Percentiles rank a stretch among this genome's conserved stretches.
These are phyloP conservation scores for Brachynemurus nebulosus DNA, from an alignment of 2,888 invertebrate species.

Conservation along the genomic window DNA sequence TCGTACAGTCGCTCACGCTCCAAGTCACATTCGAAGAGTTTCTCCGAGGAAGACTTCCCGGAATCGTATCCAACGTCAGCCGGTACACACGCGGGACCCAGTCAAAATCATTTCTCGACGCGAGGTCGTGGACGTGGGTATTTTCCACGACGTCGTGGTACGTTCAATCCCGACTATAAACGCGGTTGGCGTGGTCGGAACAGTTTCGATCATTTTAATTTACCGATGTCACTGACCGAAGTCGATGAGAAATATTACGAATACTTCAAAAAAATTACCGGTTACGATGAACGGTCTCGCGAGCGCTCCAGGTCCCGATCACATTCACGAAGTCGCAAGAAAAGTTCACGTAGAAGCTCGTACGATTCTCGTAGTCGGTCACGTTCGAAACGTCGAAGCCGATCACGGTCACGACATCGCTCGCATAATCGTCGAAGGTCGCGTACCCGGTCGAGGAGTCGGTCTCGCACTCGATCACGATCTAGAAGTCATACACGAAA, in stretches of 20 bases:
- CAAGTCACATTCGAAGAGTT: background rate
- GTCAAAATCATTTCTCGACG: constrained; percentile 15
- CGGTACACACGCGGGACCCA: constrained; percentile 7
- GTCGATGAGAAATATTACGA: constrained; percentile 36
- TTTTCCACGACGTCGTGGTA: constrained; percentile 22
- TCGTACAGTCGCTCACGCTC: constrained; percentile 20
- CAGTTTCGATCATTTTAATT: constrained; percentile 9
- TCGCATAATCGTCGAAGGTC: constrained; percentile 24
- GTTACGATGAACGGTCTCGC: constrained; percentile 36
- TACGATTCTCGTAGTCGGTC: constrained; percentile 22
- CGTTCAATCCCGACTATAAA: constrained; percentile 29
- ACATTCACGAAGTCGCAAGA: constrained; percentile 26
- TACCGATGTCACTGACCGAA: constrained; percentile 18
- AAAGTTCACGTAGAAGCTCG: constrained; percentile 14
- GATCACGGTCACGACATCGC: constrained; percentile 24
- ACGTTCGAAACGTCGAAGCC: constrained; percentile 21
- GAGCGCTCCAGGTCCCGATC: constrained; percentile 25
- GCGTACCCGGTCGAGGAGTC: constrained; percentile 19
- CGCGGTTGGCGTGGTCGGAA: constrained; percentile 21
- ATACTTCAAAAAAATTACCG: constrained; percentile 45
- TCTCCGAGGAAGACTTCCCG: background rate
- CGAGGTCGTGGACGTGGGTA: constrained; percentile 21
- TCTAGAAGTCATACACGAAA: constrained; percentile 7
- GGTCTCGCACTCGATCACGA: constrained; percentile 15
- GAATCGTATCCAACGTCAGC: constrained; percentile 17